These are phyloP conservation scores for Philereme vetulata DNA, from an alignment of 2,888 invertebrate species.

Conservation along the genomic window DNA sequence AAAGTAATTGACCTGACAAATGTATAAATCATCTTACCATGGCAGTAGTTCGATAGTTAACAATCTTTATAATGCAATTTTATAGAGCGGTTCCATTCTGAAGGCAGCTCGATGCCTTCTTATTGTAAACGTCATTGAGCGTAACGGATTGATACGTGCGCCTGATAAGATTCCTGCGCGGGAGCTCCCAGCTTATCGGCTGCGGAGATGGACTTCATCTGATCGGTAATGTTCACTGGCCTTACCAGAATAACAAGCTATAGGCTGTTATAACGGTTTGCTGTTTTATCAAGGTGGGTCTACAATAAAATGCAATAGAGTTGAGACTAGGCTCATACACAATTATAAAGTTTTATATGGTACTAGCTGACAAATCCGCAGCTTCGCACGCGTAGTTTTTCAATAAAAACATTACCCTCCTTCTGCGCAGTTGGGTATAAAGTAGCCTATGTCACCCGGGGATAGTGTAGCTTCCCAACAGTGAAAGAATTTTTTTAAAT, in stretches of 20 bases:
- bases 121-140: slow-evolving; percentile 44
- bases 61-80: slow-evolving; percentile 39
- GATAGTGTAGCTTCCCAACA: too few species aligned
- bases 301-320: too few species aligned
- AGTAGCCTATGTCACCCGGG: too few species aligned
- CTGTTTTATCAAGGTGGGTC: slow-evolving; percentile 6
- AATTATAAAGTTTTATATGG: too few species aligned
- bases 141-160: slow-evolving; percentile 54
- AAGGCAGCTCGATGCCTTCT: slow-evolving; percentile 36
- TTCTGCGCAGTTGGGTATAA: too few species aligned
- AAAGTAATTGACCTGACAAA: slow-evolving; percentile 51
- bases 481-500: too few species aligned
- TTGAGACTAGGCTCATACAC: too few species aligned
- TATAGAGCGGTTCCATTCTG: slow-evolving; percentile 33
- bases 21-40: slow-evolving; percentile 35
- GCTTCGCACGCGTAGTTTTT: too few species aligned
- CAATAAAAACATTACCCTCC: too few species aligned
- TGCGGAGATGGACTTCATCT: slow-evolving; percentile 44
- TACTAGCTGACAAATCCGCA: too few species aligned
- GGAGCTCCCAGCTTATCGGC: slow-evolving; percentile 52
- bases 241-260: slow-evolving; percentile 43
- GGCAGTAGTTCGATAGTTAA: slow-evolving; percentile 37
- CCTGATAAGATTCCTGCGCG: slow-evolving; percentile 60
- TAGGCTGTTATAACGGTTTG: slow-evolving; percentile 42
- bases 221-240: slow-evolving; percentile 51